phyloP scores from a whole-genome alignment of 2,888 invertebrate genomes.

The Smittia sp. region DNA sequence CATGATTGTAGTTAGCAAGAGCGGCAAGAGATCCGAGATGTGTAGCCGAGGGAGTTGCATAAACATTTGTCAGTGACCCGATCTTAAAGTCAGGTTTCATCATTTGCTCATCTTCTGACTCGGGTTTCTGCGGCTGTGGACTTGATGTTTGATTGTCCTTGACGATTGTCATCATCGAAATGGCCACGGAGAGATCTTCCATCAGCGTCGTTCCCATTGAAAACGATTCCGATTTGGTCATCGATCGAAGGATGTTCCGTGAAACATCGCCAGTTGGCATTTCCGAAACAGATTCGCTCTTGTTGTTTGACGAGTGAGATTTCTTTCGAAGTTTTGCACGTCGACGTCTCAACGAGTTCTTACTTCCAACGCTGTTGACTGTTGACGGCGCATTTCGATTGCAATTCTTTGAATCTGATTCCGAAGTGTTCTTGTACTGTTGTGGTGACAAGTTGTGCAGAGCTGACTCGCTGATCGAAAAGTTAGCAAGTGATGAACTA shows the following conservation, averaged over 20 bases:
- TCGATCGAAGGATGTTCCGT: constrained; percentile 50
- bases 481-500: constrained; percentile 59
- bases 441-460: constrained; percentile 62
- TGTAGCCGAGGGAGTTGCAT: constrained; percentile 43
- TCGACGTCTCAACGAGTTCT: constrained; percentile 52
- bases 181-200: constrained; percentile 59
- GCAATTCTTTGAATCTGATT: constrained; percentile 25
- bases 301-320: constrained; percentile 45
- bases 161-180: constrained; percentile 52
- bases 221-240: constrained; percentile 74
- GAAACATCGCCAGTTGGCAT: constrained; percentile 46
- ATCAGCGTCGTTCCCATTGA: constrained; percentile 62
- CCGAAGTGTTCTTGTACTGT: constrained; percentile 43
- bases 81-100: constrained; percentile 65
- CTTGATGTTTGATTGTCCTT: constrained; percentile 42
- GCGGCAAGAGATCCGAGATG: constrained; percentile 52
- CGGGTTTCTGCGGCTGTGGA: constrained; percentile 59
- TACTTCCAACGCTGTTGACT: constrained; percentile 50
- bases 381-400: constrained; percentile 36
- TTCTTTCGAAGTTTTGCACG: constrained; percentile 51
- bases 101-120: constrained; percentile 64
- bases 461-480: constrained; percentile 88
- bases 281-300: constrained; percentile 61
- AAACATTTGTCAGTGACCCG: constrained; percentile 55
- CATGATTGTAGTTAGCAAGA: constrained; percentile 51